Evolutionary conservation across 2,888 invertebrate species (phyloP), one percentile per base, ranked within the genome.

Genomic region (Caenorhabditis panamensis): DNA sequence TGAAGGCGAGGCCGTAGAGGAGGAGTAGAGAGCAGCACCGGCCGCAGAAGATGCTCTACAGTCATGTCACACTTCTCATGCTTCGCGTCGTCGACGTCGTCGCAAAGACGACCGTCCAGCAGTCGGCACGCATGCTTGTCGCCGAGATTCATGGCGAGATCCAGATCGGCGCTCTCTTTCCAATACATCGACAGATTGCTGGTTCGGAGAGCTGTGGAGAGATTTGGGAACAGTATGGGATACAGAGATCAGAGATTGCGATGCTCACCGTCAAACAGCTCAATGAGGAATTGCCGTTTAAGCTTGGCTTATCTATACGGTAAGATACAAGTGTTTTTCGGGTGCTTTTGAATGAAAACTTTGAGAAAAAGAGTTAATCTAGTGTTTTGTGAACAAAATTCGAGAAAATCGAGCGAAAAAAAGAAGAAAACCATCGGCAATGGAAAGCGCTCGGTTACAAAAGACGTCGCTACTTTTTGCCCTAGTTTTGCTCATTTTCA

Each of bases 151-250:
- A 88, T 20, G 90, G 90, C 36, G 89, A 90, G 54, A 89, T 90
- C 56, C 62, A 90, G 89, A 90, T 90, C 62, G 90, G 90, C 36
- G 90, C 90, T 1, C 83, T 90, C 9, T 90, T 90, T 63, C 90
- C 90, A 9, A 84, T 90, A 64, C 90, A 90, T 81, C 87, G 89
- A 24, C 90, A 90, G 69, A 87, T 88, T 58, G 87, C 89, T 47
- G 90, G 89, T 16, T 83, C 86, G 11, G 89, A 92, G 82, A 93
- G 92, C 58, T 94, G 94, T 89, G 94, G 94, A 1, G 92, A 91
- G 64, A 94, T 94, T 80, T 93, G 94, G 88, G 95, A 95, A 91
- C 93, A 94, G 89, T 95, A 95, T 91, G 95, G 95, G 58, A 94
- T 95, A 66, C 94, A 95, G 91, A 92, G 95, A 79, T 93, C 89